A percentile compares a stretch with the other conserved stretches of the same genome.
Evolutionary conservation across 2,113 vertebrate species (phyloP).

Genomic region (Rynchops niger): DNA sequence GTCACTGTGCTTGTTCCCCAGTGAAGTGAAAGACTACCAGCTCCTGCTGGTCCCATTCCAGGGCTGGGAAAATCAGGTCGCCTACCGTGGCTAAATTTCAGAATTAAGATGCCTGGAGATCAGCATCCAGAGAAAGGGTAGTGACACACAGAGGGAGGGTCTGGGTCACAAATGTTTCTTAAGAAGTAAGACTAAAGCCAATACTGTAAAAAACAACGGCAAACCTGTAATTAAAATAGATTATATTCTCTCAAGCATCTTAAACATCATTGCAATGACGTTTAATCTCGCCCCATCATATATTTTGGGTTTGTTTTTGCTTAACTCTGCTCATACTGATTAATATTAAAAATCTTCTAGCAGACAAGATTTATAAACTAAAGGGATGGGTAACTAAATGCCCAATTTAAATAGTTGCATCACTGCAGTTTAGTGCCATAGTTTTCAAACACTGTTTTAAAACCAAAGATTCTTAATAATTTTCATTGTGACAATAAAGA

Average conservation of each 20-base stretch:
- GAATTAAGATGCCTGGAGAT: background rate
- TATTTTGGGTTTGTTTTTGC: background rate
- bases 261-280: background rate
- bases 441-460: slow-evolving; percentile 20
- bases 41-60: background rate
- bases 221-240: background rate
- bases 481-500: slow-evolving; percentile 3
- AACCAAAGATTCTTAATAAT: background rate
- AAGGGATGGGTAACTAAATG: background rate
- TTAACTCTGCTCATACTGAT: background rate
- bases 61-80: background rate
- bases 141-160: fast-evolving
- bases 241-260: background rate
- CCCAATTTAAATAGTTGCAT: background rate
- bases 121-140: background rate
- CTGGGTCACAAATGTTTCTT: background rate
- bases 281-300: background rate
- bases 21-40: background rate
- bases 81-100: background rate
- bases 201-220: background rate
- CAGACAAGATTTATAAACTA: background rate
- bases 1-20: background rate
- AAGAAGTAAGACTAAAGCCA: background rate
- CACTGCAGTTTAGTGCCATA: background rate
- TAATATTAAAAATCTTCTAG: background rate